Evolutionary conservation across 1,140 invertebrate species (phyloP), one percentile per base, ranked within the genome.

Genomic region (Propsilocerus akamusi): DNA sequence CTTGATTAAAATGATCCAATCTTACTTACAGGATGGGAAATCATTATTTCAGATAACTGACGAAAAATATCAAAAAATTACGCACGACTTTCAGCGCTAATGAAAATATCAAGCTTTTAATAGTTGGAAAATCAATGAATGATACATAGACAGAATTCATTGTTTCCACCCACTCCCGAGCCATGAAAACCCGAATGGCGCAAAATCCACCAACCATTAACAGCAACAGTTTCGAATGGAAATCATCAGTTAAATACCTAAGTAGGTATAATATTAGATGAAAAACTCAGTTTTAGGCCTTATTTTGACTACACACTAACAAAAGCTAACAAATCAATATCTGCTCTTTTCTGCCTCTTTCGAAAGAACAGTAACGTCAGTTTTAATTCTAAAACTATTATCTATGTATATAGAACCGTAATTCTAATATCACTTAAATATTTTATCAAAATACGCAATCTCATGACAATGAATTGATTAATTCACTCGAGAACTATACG

Each of bases 21-120:
- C 25, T 10, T 57, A 51, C 34, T 24, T 61, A 0, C 8, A 0
- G 30, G 10, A 17, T 23, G n/a, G 49, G 4, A 8, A n/a, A 5
- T 14, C 34, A 8, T 41, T 1, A 20, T 17, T 5, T 8, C 14
- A 7, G 12, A 17, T 4, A 17, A 8, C 17, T 20, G 5, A 20
- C 32, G 41, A 6, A 46, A 10, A 37, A 41, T 7, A 3, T 8
- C 1, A 23, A 49, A 37, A 51, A 54, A 32, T 14, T 55, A 2
- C 30, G 49, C 17, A 11, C 51, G n/a, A 7, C 11, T 61, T 0
- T 14, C 22, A 57, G 50, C 26, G 28, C 41, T 5, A 54, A 51
- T 24, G 53, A 53, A 57, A 57, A 55, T 55, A 57, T 57, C 3
- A 57, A 59, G n/a, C n/a, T n/a, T n/a, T n/a, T n/a, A n/a, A n/a